These are phyloP conservation scores for Erythrolamprus reginae DNA, from an alignment of 2,113 vertebrate species.

Conservation along the genomic window DNA sequence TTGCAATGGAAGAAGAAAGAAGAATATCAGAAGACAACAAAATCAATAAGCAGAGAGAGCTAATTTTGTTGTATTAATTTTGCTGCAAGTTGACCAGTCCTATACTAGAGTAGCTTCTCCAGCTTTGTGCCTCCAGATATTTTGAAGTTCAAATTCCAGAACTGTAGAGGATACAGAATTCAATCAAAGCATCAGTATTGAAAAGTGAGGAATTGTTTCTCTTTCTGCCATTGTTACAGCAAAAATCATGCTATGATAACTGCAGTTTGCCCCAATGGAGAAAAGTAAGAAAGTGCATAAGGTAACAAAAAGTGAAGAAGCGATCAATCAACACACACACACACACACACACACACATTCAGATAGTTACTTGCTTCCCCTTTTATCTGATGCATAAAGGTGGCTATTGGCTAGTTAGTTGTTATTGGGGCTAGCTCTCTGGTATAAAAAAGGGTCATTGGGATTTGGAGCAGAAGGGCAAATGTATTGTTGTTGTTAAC, in stretches of 20 bases:
- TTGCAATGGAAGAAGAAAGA: neutral
- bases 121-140: neutral
- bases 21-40: constrained; percentile 1
- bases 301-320: neutral
- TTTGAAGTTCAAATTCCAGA: neutral
- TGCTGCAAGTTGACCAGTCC: neutral
- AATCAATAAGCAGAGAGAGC: neutral
- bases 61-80: neutral
- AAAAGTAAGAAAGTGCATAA: neutral
- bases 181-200: neutral
- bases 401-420: neutral
- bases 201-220: neutral
- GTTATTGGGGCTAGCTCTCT: neutral
- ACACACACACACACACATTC: neutral
- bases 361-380: neutral
- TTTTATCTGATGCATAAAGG: neutral
- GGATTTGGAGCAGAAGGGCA: neutral
- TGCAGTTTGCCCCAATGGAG: neutral
- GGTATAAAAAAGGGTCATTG: neutral
- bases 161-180: neutral
- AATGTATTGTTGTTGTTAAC: neutral
- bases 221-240: neutral
- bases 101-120: neutral
- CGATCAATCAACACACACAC: neutral
- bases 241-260: neutral